These are phyloP conservation scores for Lysandra coridon DNA, from an alignment of 2,888 invertebrate species.

Conservation along the genomic window DNA sequence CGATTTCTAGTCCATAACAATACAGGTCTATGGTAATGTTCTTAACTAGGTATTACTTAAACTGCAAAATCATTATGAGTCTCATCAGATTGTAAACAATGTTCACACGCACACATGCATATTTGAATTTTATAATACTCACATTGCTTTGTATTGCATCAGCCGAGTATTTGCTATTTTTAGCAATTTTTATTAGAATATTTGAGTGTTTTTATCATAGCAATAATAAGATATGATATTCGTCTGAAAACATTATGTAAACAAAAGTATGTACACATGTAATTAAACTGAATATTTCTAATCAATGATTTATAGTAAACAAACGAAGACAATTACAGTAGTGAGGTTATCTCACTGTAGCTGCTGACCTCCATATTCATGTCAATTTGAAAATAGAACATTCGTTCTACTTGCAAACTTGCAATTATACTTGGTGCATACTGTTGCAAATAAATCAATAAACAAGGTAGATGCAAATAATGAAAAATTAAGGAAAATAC, in stretches of 20 bases:
- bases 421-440: neutral
- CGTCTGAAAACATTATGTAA: neutral
- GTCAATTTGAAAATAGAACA: constrained; percentile 30
- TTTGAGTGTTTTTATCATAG: neutral
- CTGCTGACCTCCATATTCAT: constrained; percentile 28
- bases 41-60: neutral
- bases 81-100: constrained; percentile 25
- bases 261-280: constrained; percentile 12
- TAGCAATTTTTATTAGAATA: neutral
- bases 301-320: constrained; percentile 33
- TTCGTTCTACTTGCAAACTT: constrained; percentile 14
- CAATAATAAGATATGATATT: neutral
- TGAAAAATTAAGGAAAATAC: constrained; percentile 38
- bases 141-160: constrained; percentile 25
- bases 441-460: neutral
- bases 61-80: constrained; percentile 19
- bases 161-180: neutral
- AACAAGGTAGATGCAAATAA: constrained; percentile 3
- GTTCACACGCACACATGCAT: constrained; percentile 6
- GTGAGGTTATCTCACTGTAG: constrained; percentile 30
- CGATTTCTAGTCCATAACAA: neutral
- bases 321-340: constrained; percentile 29
- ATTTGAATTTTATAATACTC: neutral
- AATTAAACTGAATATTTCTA: constrained; percentile 14
- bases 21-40: neutral